Base-by-base conservation (phyloP, 35 echinoderm and acorn worm genomes). In the Hemicentrotus pulcherrimus region DNA sequence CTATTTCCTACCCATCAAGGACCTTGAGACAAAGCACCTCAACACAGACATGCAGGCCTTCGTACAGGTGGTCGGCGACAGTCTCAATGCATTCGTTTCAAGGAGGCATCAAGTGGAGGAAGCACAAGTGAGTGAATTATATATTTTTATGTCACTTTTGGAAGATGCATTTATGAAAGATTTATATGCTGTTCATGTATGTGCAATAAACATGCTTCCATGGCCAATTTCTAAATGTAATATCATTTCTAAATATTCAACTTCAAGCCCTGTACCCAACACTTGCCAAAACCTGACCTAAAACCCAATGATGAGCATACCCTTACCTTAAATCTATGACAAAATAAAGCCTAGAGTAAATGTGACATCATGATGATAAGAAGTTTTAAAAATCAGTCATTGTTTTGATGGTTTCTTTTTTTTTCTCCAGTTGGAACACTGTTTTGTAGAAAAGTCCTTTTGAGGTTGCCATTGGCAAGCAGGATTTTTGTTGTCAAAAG, bases 1-100 rank as follows among this genome's bases (percentile, higher is more conserved):
- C 15, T 94, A 96, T 86, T 96, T 96, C 32, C 18, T 96, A 32
- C 96, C 94, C 35, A 28, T 96, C 18, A 91, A 88, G 31, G 52
- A 59, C 31, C 61, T 96, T 35, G 88, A 22, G 19, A n/a, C 87
- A 14, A 86, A 89, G 11, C 32, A 60, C 19, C 94, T 96, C 47
- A 96, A 96, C 52, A 35, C 92, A 0, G 86, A 94, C 32, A 16
- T 96, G 24, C 59, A 85, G 11, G 52, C 19, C 32, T 96, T 96
- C 89, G 94, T 96, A 7, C 58, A 95, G 32, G 50, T 61, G 48
- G 88, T 96, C 24, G 60, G 94, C 18, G 94, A 95, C 61, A 90
- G 60, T 31, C 87, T 96, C 47, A 96, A 96, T 85, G 94, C 94
- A 14, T 92, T 86, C 91, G 94, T 96, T 30, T 91, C 94, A 32